Percentiles rank a stretch among this genome's conserved stretches.
Conservation (phyloP, 2,888 invertebrate species). For the Odontothrips loti region DNA sequence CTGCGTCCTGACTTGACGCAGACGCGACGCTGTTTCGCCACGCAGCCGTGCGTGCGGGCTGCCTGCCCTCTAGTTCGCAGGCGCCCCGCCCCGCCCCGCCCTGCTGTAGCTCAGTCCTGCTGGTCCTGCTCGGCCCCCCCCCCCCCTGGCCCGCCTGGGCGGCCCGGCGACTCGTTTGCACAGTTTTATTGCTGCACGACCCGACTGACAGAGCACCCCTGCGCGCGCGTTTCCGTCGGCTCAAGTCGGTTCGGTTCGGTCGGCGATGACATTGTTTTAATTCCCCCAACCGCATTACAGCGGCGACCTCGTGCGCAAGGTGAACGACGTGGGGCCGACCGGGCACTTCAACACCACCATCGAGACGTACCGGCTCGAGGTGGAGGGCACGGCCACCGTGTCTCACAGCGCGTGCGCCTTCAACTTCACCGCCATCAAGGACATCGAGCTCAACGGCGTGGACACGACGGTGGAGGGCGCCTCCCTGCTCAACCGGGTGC, state of each 20-base stretch:
- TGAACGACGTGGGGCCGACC: background rate
- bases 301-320: background rate
- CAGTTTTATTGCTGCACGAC: too few species aligned
- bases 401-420: background rate
- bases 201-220: too few species aligned
- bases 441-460: background rate
- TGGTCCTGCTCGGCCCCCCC: too few species aligned
- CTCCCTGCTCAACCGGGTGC: background rate
- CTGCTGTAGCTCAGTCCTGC: too few species aligned
- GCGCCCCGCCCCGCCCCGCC: too few species aligned
- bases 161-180: too few species aligned
- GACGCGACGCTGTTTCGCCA: background rate
- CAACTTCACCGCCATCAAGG: constrained; percentile 18
- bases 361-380: background rate
- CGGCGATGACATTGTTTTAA: background rate
- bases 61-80: too few species aligned
- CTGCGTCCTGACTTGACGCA: background rate
- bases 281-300: background rate
- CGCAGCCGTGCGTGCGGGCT: too few species aligned
- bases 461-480: background rate
- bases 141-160: too few species aligned
- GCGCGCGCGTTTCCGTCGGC: too few species aligned
- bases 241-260: too few species aligned
- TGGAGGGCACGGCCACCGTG: constrained; percentile 1
- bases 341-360: constrained; percentile 10